A percentile compares a stretch with the other conserved stretches of the same genome.
Evolutionary conservation across 2,888 invertebrate genomes (phyloP).

Genomic region (Actias luna): DNA sequence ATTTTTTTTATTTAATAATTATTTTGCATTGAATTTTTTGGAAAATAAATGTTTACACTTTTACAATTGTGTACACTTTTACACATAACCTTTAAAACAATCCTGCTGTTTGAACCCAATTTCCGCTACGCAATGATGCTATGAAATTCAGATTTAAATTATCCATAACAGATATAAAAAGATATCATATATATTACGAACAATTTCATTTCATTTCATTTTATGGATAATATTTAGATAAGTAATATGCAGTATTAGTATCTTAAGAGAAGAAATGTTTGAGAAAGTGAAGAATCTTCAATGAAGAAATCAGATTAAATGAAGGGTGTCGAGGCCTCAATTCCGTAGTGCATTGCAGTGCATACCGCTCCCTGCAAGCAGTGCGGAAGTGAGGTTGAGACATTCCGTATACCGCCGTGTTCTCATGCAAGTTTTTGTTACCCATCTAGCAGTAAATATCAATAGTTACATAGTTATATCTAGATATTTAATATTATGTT

Average conservation of each 20-base stretch:
- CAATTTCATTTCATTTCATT: no score
- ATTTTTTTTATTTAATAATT: no score
- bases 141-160: no score
- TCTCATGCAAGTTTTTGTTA: constrained; percentile 6
- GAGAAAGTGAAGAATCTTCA: constrained; percentile 3
- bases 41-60: no score
- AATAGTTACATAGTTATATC: background rate
- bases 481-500: background rate
- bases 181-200: no score
- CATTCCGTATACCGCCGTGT: constrained; percentile 35
- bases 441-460: background rate
- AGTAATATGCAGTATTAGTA: background rate
- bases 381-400: constrained; percentile 94
- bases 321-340: constrained; percentile 87
- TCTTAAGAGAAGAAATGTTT: background rate
- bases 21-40: no score
- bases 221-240: background rate
- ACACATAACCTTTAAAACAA: no score
- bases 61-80: no score
- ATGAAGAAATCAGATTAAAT: constrained; percentile 26
- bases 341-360: constrained; percentile 99
- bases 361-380: constrained; percentile 93
- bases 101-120: no score
- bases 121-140: no score
- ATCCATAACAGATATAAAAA: background rate